Conservation (phyloP, 2,888 invertebrate genomes). For the Rugalucina vietnamica region DNA sequence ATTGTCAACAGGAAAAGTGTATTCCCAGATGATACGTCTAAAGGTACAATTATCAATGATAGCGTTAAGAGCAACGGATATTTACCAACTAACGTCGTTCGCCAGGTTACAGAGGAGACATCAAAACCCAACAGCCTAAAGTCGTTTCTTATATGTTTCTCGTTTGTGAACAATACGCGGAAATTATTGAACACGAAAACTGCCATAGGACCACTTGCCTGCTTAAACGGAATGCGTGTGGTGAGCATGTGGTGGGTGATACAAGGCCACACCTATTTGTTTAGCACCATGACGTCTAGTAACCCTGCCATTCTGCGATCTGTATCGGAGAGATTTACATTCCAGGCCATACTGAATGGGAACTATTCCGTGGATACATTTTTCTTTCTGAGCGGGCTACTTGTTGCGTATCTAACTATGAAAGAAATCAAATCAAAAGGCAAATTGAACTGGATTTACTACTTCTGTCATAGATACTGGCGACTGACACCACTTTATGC, state of each 20-base stretch:
- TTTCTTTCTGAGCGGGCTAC: constrained; percentile 71
- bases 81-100: no score
- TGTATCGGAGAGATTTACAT: constrained; percentile 49
- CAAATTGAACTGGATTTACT: constrained; percentile 47
- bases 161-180: constrained; percentile 55
- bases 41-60: no score
- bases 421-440: constrained; percentile 40
- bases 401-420: constrained; percentile 48
- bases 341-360: constrained; percentile 75
- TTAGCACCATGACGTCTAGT: constrained; percentile 35
- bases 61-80: no score
- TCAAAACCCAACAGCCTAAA: no score
- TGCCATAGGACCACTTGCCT: constrained; percentile 84
- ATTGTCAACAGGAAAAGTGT: neutral
- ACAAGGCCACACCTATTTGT: constrained; percentile 70
- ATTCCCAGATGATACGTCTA: neutral
- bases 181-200: constrained; percentile 62
- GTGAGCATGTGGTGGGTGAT: no score
- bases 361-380: constrained; percentile 79
- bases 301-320: constrained; percentile 35
- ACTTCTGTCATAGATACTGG: constrained; percentile 65
- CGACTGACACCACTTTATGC: constrained; percentile 63
- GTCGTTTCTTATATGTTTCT: constrained; percentile 60
- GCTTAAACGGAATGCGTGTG: constrained; percentile 89
- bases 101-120: no score